Evolutionary conservation across 2,113 vertebrate species (phyloP).

Genomic region (Malurus elegans): DNA sequence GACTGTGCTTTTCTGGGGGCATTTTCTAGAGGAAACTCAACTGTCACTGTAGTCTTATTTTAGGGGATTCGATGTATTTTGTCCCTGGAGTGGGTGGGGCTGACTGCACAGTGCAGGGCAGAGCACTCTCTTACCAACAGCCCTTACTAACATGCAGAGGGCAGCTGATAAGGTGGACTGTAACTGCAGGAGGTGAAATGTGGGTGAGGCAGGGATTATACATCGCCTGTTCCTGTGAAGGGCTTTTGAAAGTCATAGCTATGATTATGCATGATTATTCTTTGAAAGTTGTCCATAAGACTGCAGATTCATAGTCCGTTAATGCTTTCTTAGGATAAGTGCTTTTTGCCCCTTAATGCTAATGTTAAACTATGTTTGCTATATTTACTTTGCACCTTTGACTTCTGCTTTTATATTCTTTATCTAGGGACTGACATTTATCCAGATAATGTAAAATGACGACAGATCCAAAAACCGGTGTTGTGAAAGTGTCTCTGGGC

Average conservation of each 20-base stretch:
- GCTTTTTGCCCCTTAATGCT: neutral
- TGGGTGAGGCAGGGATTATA: neutral
- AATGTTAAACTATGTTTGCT: neutral
- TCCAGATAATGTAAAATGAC: neutral
- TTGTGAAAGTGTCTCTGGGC: neutral
- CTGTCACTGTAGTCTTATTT: neutral
- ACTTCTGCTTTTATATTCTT: neutral
- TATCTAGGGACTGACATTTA: neutral
- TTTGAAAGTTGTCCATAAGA: neutral
- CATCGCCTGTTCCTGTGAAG: neutral
- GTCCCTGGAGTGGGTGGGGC: neutral
- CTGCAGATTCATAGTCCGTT: neutral
- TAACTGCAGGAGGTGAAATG: neutral
- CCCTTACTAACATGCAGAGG: neutral
- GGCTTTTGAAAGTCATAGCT: neutral
- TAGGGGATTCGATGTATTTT: neutral
- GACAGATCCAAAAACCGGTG: neutral
- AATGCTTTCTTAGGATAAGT: neutral
- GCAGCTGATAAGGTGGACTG: neutral
- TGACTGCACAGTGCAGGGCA: neutral
- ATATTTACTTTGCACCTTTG: neutral
- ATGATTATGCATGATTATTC: neutral
- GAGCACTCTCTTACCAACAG: fast-evolving
- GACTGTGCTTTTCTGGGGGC: neutral
- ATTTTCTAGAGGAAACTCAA: neutral